Evolutionary conservation across 2,888 invertebrate genomes (phyloP).

Genomic region (Dryococelus australis): DNA sequence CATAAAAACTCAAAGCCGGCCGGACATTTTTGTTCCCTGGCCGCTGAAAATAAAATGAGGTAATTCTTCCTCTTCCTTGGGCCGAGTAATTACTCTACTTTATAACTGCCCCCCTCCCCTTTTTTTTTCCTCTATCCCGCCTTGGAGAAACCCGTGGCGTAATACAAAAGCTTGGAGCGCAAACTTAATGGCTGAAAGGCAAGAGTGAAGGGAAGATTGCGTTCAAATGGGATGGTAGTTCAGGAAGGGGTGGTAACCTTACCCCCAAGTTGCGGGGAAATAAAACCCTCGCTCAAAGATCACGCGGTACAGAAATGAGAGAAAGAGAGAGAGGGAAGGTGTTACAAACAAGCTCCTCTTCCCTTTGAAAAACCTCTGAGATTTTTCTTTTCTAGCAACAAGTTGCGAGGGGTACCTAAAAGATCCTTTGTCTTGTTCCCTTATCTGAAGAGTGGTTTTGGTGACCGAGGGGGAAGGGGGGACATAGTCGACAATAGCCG

Average conservation of each 20-base stretch:
- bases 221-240: neutral
- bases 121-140: no score
- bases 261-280: neutral
- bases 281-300: slow-evolving; percentile 4
- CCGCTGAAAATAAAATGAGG: neutral
- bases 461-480: no score
- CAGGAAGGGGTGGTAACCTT: neutral
- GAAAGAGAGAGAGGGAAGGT: neutral
- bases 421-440: neutral
- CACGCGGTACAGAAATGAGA: neutral
- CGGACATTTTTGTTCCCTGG: neutral
- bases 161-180: neutral
- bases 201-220: slow-evolving; percentile 1
- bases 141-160: neutral
- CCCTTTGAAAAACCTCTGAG: neutral
- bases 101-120: neutral
- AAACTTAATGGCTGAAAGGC: neutral
- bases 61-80: neutral
- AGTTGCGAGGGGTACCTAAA: neutral
- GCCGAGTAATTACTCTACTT: neutral
- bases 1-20: neutral
- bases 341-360: neutral
- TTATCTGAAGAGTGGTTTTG: neutral
- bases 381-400: neutral
- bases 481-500: no score